Conservation (phyloP, 1,140 invertebrate species). For the Littorina saxatilis region DNA sequence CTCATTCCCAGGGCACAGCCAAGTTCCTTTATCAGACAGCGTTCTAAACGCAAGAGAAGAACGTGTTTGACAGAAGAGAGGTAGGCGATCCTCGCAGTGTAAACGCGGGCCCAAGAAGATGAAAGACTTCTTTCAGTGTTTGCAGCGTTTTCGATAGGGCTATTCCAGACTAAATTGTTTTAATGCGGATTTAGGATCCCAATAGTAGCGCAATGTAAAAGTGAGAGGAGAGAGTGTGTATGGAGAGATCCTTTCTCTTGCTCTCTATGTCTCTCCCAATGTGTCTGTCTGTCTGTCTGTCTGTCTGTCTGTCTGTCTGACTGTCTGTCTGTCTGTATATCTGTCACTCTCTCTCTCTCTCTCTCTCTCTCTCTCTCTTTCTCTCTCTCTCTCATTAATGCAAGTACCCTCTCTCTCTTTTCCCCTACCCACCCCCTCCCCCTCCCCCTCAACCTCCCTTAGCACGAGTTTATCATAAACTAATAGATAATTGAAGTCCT, state of each 20-base stretch:
- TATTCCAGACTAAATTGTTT: constrained; percentile 24
- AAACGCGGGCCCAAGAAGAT: neutral
- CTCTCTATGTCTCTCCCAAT: neutral
- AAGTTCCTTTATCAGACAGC: neutral
- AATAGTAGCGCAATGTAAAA: no score
- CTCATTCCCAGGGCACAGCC: no score
- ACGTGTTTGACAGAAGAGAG: constrained; percentile 10
- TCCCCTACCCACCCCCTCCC: no score
- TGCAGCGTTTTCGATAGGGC: constrained; percentile 9
- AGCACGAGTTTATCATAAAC: no score
- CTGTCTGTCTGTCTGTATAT: neutral
- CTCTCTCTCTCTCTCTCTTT: no score
- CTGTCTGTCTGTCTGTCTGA: neutral
- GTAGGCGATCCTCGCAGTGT: neutral
- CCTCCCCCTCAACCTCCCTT: no score
- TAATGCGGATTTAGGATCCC: neutral
- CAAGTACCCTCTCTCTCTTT: no score
- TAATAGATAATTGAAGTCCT: no score
- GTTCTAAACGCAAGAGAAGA: neutral
- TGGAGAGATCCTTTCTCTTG: neutral
- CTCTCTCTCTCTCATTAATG: no score
- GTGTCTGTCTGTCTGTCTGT: neutral
- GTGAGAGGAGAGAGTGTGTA: neutral
- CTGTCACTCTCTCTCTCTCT: constrained; percentile 6
- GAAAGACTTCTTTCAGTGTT: constrained; percentile 19